Conservation (phyloP, 2,113 vertebrate genomes). For the Pimephales promelas region DNA sequence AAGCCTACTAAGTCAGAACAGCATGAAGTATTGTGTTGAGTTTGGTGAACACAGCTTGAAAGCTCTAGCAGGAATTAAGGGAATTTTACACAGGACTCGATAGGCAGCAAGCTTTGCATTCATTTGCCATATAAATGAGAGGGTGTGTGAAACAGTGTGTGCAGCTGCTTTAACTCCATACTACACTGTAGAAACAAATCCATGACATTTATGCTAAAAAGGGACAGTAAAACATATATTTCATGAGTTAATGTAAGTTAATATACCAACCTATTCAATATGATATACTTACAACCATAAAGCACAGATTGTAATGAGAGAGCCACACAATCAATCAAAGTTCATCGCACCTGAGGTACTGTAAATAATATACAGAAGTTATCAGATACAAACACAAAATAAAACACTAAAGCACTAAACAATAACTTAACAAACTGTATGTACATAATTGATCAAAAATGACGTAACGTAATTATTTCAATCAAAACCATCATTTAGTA, state of each 20-base stretch:
- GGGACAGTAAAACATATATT: no score
- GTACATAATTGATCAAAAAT: no score
- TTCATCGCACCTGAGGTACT: no score
- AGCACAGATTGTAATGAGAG: no score
- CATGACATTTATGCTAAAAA: not conserved
- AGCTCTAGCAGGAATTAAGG: conserved; percentile 15
- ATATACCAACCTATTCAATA: not conserved
- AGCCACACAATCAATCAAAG: no score
- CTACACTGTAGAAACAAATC: not conserved
- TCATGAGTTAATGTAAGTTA: not conserved
- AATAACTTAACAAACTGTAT: no score
- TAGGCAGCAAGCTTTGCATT: conserved; percentile 15
- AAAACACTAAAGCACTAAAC: no score
- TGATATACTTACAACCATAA: no score
- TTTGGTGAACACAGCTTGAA: conserved; percentile 36
- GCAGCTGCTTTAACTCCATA: not conserved
- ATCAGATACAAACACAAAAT: no score
- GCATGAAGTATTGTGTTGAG: conserved; percentile 17
- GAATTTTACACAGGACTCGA: conserved; percentile 13
- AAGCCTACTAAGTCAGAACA: conserved; percentile 25
- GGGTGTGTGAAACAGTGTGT: not conserved
- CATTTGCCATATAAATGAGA: conserved; percentile 19
- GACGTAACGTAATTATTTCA: no score
- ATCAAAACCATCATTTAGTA: no score
- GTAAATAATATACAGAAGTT: no score